Evolutionary conservation across 2,888 invertebrate genomes (phyloP), one percentile per base, ranked within the genome.

Genomic region (Agrotis ipsilon): DNA sequence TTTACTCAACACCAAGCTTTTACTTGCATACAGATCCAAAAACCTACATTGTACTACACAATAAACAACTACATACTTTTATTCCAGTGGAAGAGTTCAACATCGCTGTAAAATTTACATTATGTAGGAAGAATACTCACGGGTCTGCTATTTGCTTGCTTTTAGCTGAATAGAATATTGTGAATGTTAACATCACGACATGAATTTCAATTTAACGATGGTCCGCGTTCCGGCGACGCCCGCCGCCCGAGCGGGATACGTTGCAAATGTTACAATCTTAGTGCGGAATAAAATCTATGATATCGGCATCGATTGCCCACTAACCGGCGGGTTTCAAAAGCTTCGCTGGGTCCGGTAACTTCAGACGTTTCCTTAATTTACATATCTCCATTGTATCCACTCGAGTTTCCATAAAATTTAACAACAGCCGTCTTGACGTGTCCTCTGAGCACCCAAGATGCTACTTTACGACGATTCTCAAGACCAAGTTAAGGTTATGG

Each of bases 401-500:
- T 88, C 77, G 90, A 91, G 91, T 91, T 94, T 92, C 92, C 92
- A 94, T 95, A 94, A 95, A 95, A 95, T 94, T 94, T 94, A 93
- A 94, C 93, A 93, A 89, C 94, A 91, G 86, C 86, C 89, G 87
- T 91, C 90, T 92, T 91, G 92, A 92, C 90, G 92, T 94, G 94
- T 94, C 94, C 94, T 94, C 90, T 81, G 89, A 91, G 92, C 87
- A 89, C 92, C 91, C 91, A 92, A 93, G 94, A 94, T 93, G 94
- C 90, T 94, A 92, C 92, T 96, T 96, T 95, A 95, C 90, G 94
- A 91, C 92, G 90, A 92, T 94, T 91, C 92, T 92, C 91, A 90
- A 94, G 92, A 92, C 92, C 92, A 89, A 95, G 92, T 94, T 93
- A 92, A 92, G 93, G 94, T 94, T 95, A 96, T 94, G 84, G 89